Base-by-base conservation (phyloP, 2,797 vertebrate genomes). In the Glossophaga mutica region DNA sequence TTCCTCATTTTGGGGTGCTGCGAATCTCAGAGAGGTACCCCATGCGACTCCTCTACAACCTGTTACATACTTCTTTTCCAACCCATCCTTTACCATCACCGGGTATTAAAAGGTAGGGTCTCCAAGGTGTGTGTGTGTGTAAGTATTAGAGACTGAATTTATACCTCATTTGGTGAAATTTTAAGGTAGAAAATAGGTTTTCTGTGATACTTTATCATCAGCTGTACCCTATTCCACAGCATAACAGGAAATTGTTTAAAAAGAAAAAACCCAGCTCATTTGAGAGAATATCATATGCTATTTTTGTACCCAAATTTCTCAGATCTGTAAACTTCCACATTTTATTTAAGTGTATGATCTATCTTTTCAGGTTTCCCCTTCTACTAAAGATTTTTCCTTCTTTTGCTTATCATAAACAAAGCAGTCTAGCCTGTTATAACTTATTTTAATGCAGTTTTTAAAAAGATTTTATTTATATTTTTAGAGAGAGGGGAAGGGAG, bases 321-420 rank as follows among this genome's bases (percentile, higher is more conserved):
- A 42, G 65, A 39, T 71, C 34, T 59, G 59, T 88, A 85, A 76
- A 86, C 1, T 3, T 82, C 50, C 59, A 52, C 34, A 78, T 68
- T 88, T 78, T 67, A 48, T 86, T 93, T 74, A 32, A 89, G 7
- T 11, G 3, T 50, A 50, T 48, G 37, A 73, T 70, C 37, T 87
- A 73, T 68, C 62, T 95, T 92, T 96, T 65, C 39, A 59, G 32
- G 81, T 90, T 95, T 48, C 39, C 79, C 73, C 37, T 88, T n/a
- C 52, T 73, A 74, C 18, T 79, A 78, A 65, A 78, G 46, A 3
- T 78, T 62, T 70, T 90, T 62, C 67, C 24, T 3, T 78, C 11
- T 34, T 91, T 87, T 73, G 46, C 18, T 94, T 88, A 88, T 88
- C 57, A 88, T 78, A 86, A 94, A 77, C 32, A 59, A 86, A 90